Evolutionary conservation across 2,113 vertebrate species (phyloP), one percentile per base, ranked within the genome.

Genomic region (Coturnix japonica): DNA sequence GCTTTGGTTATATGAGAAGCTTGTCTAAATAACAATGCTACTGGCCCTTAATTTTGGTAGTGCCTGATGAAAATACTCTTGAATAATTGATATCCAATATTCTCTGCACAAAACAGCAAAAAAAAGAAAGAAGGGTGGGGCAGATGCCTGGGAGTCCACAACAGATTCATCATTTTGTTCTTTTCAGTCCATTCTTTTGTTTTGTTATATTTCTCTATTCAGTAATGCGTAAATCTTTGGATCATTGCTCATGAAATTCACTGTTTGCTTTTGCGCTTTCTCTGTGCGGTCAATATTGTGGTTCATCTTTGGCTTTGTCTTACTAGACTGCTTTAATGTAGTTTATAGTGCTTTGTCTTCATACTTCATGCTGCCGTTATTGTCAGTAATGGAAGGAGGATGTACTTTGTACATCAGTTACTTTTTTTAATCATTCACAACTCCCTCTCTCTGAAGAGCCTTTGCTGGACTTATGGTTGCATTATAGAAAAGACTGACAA

Each of bases 131-230:
- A 11, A 7, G 6, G 7, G 7, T 54, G 44, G 56, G 30, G 30
- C 56, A 89, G 89, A 89, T 93, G 89, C 56, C 69, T 95, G 94
- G 92, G 92, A 96, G 94, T 92, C 47, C 35, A 80, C 59, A 79
- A 67, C 89, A 96, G 71, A 60, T 39, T 81, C n/a, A 73, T 89
- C 54, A 19, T 89, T 91, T 35, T 31, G n/a, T 94, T 87, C 63
- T 77, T 80, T 71, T 71, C 9, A 64, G 6, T 65, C 35, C 9
- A 31, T 92, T 81, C 6, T 56, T 41, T 18, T 67, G 87, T 64
- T 83, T 49, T 14, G 26, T 53, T 53, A 23, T 16, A 4, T 73
- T 7, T 82, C 61, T 74, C 13, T 61, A 22, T 81, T 23, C 26
- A 37, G 61, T 71, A 74, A 25, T 43, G 30, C 67, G n/a, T 57